These are phyloP conservation scores for Pseudomyrmex gracilis DNA, from an alignment of 1,140 invertebrate species.

Conservation along the genomic window DNA sequence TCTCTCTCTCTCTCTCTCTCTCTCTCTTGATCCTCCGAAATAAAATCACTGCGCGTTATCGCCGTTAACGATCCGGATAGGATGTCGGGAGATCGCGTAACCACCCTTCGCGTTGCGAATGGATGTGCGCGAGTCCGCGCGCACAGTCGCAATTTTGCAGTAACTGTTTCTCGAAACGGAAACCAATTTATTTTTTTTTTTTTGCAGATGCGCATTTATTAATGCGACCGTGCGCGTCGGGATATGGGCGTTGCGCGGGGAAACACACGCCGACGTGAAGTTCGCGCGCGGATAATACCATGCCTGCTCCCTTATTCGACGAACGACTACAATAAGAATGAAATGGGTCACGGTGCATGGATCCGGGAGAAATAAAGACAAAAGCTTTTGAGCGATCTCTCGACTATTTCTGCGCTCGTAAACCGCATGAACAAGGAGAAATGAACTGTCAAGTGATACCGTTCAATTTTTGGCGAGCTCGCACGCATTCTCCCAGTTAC, in stretches of 20 bases:
- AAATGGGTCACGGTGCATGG: conserved; percentile 28
- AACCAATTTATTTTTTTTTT: conserved; percentile 28
- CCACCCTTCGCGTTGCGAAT: conserved; percentile 11
- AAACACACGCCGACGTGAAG: neutral
- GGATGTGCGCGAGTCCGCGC: neutral
- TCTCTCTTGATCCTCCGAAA: conserved; percentile 34
- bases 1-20: neutral
- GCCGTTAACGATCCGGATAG: conserved; percentile 61
- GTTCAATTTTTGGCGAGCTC: conserved; percentile 12
- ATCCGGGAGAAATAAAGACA: conserved; percentile 59
- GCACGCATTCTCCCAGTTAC: neutral
- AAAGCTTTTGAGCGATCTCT: neutral
- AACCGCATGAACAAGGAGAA: conserved; percentile 38
- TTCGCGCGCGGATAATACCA: neutral
- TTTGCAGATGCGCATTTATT: conserved; percentile 53
- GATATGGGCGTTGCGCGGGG: conserved; percentile 20
- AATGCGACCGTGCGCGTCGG: conserved; percentile 54
- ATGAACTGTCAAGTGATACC: conserved; percentile 48
- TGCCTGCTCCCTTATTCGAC: conserved; percentile 20
- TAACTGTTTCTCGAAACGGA: conserved; percentile 55
- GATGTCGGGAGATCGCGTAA: conserved; percentile 59
- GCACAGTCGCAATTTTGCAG: conserved; percentile 50
- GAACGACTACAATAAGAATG: conserved; percentile 51
- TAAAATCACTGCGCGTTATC: conserved; percentile 58
- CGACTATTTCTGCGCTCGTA: conserved; percentile 26